Conservation (phyloP, 2,113 vertebrate genomes). For the Cranoglanis bouderius region DNA sequence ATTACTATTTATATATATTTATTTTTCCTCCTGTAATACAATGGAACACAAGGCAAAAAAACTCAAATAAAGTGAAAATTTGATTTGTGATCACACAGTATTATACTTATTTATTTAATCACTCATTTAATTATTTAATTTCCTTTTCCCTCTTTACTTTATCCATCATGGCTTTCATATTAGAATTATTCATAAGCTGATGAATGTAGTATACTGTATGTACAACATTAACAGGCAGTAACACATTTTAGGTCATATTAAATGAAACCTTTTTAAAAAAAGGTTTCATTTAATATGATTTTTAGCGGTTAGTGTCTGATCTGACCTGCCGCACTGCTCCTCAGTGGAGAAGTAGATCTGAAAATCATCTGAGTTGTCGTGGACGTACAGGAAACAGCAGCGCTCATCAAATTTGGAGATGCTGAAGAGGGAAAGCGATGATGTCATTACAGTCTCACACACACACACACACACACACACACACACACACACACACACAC, state of each 20-base stretch:
- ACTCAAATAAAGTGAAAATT: neutral
- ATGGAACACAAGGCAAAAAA: neutral
- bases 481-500: conserved; percentile 33
- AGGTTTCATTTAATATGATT: neutral
- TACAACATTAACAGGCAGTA: too few species aligned
- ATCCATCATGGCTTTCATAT: neutral
- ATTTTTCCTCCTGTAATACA: neutral
- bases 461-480: conserved; percentile 9
- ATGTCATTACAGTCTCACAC: neutral
- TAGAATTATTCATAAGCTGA: too few species aligned
- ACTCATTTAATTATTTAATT: neutral
- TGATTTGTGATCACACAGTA: neutral
- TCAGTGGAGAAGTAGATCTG: conserved; percentile 97
- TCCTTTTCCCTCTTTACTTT: neutral
- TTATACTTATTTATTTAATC: neutral
- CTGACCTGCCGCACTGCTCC: conserved; percentile 87
- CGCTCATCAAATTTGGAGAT: conserved; percentile 94
- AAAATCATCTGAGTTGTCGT: conserved; percentile 94
- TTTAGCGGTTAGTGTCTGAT: neutral
- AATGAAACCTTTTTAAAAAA: neutral
- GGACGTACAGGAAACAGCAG: conserved; percentile 94
- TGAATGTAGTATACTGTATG: too few species aligned
- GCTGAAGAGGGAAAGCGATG: conserved; percentile 66
- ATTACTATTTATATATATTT: neutral
- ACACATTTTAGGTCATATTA: neutral